Evolutionary conservation across 2,888 invertebrate genomes (phyloP), one percentile per base, ranked within the genome.

Genomic region (Ichneumoninae sp.): DNA sequence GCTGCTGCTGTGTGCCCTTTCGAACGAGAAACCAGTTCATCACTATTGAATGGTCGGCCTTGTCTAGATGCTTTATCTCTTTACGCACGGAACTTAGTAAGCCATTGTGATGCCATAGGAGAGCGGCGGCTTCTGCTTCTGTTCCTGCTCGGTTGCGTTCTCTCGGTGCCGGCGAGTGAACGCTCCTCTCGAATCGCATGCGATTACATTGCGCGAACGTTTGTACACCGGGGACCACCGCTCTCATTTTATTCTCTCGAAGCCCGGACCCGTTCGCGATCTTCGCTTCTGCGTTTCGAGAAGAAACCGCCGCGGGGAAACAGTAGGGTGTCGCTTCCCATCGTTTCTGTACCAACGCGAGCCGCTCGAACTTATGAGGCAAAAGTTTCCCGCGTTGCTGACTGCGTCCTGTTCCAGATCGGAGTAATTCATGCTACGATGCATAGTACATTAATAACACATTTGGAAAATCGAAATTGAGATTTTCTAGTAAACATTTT

Each of bases 21-120:
- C 79, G 85, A 82, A 82, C 82, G 74, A 85, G 85, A 85, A 85
- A 86, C 87, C 89, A 89, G 91, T 91, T 89, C 90, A 91, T 91
- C 90, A 90, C 89, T 91, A 91, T 91, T 90, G 91, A 92, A 90
- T 91, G 88, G 91, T 89, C 88, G 89, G 90, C 88, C 91, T 91
- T 91, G 90, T 91, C 91, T 88, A 90, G 91, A 91, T 91, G 89
- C 88, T 90, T 91, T 91, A 91, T 91, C 91, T 91, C 89, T 87
- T 89, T 89, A 89, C 89, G 88, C 87, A 87, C 76, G 87, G 87
- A 88, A 89, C 89, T 90, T 90, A 89, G 89, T 90, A 89, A 91
- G 89, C 89, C 90, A 91, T 91, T 91, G 91, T 91, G 89, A 90
- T 91, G 89, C 89, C 91, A 90, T 89, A 89, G 89, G 89, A 89